Evolutionary conservation across 2,888 invertebrate species (phyloP).

Genomic region (Periphyllus acericola): DNA sequence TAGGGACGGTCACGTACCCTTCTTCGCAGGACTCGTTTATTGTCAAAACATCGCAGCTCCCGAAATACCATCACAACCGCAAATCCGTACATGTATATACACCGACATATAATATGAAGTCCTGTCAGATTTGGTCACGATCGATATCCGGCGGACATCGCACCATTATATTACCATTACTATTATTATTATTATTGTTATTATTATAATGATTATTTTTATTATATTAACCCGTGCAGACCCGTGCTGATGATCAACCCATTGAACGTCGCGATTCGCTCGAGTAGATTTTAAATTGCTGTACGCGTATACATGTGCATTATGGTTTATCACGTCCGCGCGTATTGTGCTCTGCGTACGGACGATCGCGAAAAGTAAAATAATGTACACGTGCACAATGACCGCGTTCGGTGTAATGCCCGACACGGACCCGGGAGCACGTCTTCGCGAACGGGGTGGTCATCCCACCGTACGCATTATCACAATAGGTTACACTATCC

Average conservation of each 20-base stretch:
- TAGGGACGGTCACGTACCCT: constrained; percentile 45
- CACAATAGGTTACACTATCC: too few species aligned
- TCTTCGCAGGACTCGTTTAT: constrained; percentile 14
- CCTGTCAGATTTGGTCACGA: constrained; percentile 53
- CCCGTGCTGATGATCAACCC: constrained; percentile 40
- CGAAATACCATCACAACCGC: constrained; percentile 45
- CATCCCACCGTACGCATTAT: not conserved
- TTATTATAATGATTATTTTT: constrained; percentile 12
- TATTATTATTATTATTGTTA: constrained; percentile 32
- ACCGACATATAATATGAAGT: not conserved
- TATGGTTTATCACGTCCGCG: not conserved
- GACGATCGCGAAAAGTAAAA: not conserved
- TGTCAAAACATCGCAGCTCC: constrained; percentile 59
- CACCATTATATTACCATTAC: constrained; percentile 15
- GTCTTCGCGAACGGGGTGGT: constrained; percentile 41
- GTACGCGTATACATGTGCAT: not conserved
- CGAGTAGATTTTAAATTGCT: not conserved
- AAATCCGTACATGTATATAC: not conserved
- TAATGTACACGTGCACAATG: not conserved
- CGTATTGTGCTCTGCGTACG: not conserved
- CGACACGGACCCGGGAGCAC: constrained; percentile 31
- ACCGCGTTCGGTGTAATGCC: constrained; percentile 12
- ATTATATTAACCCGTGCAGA: not conserved
- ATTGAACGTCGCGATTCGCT: not conserved
- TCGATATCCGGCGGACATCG: constrained; percentile 42